phyloP scores from a whole-genome alignment of 2,888 invertebrate species.

The Tiliacea aurago region DNA sequence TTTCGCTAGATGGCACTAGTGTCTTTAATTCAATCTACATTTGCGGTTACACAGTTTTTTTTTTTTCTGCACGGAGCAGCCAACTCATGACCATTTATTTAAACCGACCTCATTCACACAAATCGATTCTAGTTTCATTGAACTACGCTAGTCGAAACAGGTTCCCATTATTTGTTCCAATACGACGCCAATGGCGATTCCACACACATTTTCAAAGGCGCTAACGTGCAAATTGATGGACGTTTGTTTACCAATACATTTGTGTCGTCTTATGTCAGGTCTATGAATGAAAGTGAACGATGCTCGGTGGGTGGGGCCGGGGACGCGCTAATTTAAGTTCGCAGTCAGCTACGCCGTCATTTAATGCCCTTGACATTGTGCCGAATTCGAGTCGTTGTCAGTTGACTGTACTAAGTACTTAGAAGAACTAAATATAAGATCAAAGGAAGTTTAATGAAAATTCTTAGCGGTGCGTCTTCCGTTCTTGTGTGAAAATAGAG shows the following conservation, averaged over 20 bases:
- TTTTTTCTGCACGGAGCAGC: background rate
- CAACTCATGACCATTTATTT: constrained; percentile 5
- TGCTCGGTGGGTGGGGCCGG: constrained; percentile 54
- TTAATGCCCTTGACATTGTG: constrained; percentile 66
- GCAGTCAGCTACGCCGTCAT: constrained; percentile 40
- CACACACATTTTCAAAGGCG: constrained; percentile 16
- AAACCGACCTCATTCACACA: background rate
- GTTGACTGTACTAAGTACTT: constrained; percentile 20
- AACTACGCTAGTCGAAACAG: constrained; percentile 3
- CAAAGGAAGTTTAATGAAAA: constrained; percentile 16
- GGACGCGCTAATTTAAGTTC: constrained; percentile 60
- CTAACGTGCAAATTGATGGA: constrained; percentile 33
- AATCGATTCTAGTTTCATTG: constrained; percentile 21
- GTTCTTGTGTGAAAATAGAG: background rate
- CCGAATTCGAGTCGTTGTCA: constrained; percentile 21
- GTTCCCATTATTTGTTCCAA: constrained; percentile 9
- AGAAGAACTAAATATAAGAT: constrained; percentile 20
- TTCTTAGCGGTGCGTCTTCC: background rate
- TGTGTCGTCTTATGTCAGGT: constrained; percentile 32
- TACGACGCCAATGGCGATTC: constrained; percentile 8
- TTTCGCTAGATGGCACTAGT: constrained; percentile 33
- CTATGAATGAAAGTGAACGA: constrained; percentile 65
- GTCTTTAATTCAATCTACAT: background rate
- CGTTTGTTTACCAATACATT: constrained; percentile 55
- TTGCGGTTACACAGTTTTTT: background rate